Conservation (phyloP, 2,797 vertebrate genomes). For the Tapera naevia region DNA sequence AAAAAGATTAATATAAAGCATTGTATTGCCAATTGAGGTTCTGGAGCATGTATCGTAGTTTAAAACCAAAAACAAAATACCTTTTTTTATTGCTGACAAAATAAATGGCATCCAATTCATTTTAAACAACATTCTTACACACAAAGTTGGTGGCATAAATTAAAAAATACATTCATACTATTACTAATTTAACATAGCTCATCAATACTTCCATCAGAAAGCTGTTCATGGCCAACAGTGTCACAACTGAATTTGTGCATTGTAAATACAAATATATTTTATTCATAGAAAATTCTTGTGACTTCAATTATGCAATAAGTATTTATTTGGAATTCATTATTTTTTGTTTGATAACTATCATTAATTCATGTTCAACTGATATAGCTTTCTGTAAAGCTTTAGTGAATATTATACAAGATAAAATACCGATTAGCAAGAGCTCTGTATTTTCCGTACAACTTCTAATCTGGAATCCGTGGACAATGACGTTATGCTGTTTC, state of each 20-base stretch:
- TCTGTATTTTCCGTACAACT: constrained; percentile 26
- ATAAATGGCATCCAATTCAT: constrained; percentile 58
- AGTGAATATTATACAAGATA: constrained; percentile 69
- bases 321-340: constrained; percentile 80
- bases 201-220: constrained; percentile 72
- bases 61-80: not conserved
- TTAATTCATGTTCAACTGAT: constrained; percentile 82
- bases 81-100: constrained; percentile 36
- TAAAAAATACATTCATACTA: constrained; percentile 77
- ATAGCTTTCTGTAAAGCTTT: constrained; percentile 73
- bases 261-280: constrained; percentile 83
- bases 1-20: constrained; percentile 29
- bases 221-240: constrained; percentile 59
- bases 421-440: constrained; percentile 68
- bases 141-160: constrained; percentile 66
- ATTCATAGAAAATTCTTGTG: constrained; percentile 78
- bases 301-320: constrained; percentile 80
- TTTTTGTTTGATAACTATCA: constrained; percentile 77
- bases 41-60: not conserved
- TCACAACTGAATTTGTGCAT: constrained; percentile 67
- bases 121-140: constrained; percentile 52
- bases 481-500: not conserved
- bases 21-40: constrained; percentile 1
- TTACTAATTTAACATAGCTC: constrained; percentile 79
- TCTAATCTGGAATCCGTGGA: constrained; percentile 9